These are phyloP conservation scores for Heliconius eleuchia DNA, from an alignment of 1,140 invertebrate species.

Conservation along the genomic window DNA sequence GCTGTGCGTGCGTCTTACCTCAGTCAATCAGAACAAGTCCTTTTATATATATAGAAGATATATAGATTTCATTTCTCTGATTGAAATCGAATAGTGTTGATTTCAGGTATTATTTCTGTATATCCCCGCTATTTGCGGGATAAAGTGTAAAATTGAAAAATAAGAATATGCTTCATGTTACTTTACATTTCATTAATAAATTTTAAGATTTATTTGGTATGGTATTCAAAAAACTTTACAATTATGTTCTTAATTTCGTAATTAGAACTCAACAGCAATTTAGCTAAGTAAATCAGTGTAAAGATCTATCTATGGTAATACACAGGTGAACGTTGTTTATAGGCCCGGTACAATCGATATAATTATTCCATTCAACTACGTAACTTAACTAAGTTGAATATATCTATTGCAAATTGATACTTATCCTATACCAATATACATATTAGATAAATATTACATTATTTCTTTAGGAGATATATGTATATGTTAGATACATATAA, in stretches of 20 bases:
- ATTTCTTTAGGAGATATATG: neutral
- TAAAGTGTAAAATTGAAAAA: too few species aligned
- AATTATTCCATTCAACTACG: neutral
- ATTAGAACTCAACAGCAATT: neutral
- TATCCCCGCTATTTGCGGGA: too few species aligned
- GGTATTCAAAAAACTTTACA: neutral
- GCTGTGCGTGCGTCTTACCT: too few species aligned
- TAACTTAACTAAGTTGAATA: neutral
- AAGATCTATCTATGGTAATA: conserved; percentile 24
- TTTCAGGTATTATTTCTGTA: too few species aligned
- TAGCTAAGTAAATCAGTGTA: conserved; percentile 10
- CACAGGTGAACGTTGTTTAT: conserved; percentile 16
- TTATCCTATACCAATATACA: too few species aligned
- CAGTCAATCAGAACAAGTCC: too few species aligned
- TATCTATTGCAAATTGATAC: neutral
- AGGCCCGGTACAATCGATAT: conserved; percentile 11
- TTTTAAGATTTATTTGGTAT: neutral
- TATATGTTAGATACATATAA: neutral
- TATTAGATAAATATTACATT: neutral
- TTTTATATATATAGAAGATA: too few species aligned
- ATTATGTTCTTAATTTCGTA: neutral
- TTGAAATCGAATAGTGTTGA: too few species aligned
- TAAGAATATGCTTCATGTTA: too few species aligned
- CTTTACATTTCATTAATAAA: too few species aligned
- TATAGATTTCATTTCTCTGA: too few species aligned